These are phyloP conservation scores for Akabosia matsudoensis DNA, from an alignment of 1,140 invertebrate genomes.

Conservation along the genomic window DNA sequence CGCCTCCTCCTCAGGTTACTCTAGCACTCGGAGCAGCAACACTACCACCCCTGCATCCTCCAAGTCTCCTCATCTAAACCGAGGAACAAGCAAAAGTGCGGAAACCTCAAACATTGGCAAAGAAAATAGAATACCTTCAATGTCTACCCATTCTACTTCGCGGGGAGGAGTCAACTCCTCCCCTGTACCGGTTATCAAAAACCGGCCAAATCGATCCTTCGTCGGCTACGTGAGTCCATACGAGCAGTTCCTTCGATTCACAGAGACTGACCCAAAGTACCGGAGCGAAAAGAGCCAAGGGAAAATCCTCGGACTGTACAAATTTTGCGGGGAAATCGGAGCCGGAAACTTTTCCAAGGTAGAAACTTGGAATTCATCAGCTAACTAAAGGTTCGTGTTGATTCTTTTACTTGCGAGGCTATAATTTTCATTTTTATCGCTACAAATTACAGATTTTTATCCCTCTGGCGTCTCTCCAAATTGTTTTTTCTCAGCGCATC, in stretches of 20 bases:
- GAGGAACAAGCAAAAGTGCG: not conserved
- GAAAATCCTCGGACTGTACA: slow-evolving; percentile 66
- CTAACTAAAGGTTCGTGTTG: slow-evolving; percentile 72
- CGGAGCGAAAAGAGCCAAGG: slow-evolving; percentile 62
- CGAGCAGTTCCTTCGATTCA: slow-evolving; percentile 33
- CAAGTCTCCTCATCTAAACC: not conserved
- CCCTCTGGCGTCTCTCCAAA: too few species aligned
- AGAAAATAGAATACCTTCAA: slow-evolving; percentile 6
- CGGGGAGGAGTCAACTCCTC: not conserved
- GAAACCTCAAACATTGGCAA: not conserved
- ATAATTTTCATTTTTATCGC: too few species aligned
- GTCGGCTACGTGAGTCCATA: slow-evolving; percentile 23
- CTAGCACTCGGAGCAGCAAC: not conserved
- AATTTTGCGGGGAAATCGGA: slow-evolving; percentile 69
- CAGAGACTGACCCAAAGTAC: slow-evolving; percentile 54
- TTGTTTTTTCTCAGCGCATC: too few species aligned
- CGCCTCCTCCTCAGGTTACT: not conserved
- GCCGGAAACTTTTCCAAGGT: slow-evolving; percentile 87
- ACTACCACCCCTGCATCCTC: not conserved
- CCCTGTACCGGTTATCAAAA: not conserved
- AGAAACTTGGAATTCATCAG: slow-evolving; percentile 74
- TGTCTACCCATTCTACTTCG: not conserved
- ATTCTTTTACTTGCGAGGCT: too few species aligned
- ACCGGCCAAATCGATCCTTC: not conserved
- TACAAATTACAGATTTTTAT: too few species aligned